Evolutionary conservation across 2,888 invertebrate genomes (phyloP).

Genomic region (Xestia ashworthii): DNA sequence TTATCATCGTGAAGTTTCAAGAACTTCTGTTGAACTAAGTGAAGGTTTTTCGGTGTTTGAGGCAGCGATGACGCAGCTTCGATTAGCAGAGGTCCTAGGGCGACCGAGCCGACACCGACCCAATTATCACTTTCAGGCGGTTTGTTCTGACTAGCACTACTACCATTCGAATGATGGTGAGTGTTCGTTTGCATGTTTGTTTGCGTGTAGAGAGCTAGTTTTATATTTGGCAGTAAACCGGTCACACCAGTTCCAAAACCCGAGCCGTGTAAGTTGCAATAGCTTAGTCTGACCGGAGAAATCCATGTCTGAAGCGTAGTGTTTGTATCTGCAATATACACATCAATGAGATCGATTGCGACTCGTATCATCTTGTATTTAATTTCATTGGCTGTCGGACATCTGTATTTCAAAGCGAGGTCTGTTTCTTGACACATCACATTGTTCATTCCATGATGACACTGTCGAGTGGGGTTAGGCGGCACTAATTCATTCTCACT

Average conservation of each 20-base stretch:
- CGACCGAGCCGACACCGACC: constrained; percentile 97
- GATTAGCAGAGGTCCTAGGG: constrained; percentile 96
- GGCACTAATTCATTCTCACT: constrained; percentile 97
- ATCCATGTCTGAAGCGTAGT: constrained; percentile 97
- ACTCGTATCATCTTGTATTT: constrained; percentile 98
- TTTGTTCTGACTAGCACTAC: constrained; percentile 83
- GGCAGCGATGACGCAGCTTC: constrained; percentile 97
- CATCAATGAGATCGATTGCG: constrained; percentile 96
- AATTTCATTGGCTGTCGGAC: constrained; percentile 95
- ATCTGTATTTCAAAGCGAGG: constrained; percentile 93
- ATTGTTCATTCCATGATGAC: constrained; percentile 94
- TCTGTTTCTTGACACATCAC: constrained; percentile 93
- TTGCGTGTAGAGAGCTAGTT: constrained; percentile 92
- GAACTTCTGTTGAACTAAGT: constrained; percentile 95
- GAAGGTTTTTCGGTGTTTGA: constrained; percentile 94
- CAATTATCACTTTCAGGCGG: constrained; percentile 92
- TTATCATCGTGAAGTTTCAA: constrained; percentile 95
- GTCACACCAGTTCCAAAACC: constrained; percentile 97
- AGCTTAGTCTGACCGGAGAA: constrained; percentile 96
- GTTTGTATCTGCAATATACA: constrained; percentile 97
- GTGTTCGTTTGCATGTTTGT: constrained; percentile 90
- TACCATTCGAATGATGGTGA: constrained; percentile 90
- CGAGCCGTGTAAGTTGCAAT: constrained; percentile 98
- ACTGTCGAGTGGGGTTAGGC: constrained; percentile 94
- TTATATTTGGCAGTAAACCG: constrained; percentile 94